Conservation (phyloP, 2,888 invertebrate species). For the Trissoscelio sp. region DNA sequence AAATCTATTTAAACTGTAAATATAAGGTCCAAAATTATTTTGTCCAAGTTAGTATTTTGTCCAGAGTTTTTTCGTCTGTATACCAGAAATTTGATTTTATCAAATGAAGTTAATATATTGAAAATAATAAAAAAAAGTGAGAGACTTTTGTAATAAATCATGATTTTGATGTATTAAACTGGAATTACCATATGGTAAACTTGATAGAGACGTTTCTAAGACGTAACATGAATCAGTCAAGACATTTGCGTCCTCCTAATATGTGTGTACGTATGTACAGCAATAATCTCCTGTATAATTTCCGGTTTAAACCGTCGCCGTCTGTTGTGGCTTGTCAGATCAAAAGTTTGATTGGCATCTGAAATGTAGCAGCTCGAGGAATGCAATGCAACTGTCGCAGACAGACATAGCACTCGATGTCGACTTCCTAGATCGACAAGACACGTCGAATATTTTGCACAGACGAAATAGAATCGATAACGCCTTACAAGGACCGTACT, state of each 20-base stretch:
- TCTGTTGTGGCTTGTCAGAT: slow-evolving; percentile 68
- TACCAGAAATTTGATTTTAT: too few species aligned
- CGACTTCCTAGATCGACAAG: slow-evolving; percentile 56
- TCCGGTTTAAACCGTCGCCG: slow-evolving; percentile 61
- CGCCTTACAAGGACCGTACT: slow-evolving; percentile 32
- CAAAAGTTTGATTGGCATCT: slow-evolving; percentile 68
- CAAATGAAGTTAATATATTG: not conserved
- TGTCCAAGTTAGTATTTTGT: too few species aligned
- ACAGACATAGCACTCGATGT: slow-evolving; percentile 54
- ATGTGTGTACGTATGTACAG: slow-evolving; percentile 14
- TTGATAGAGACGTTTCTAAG: slow-evolving; percentile 21
- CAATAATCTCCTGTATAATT: slow-evolving; percentile 65
- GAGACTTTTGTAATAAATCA: too few species aligned
- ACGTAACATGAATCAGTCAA: slow-evolving; percentile 22
- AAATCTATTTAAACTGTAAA: too few species aligned
- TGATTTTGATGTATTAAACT: too few species aligned
- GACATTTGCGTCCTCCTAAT: slow-evolving; percentile 28
- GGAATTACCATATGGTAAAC: not conserved
- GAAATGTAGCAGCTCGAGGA: slow-evolving; percentile 53
- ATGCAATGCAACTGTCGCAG: slow-evolving; percentile 59
- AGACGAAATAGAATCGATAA: slow-evolving; percentile 58
- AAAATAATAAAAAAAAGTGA: too few species aligned
- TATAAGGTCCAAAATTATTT: too few species aligned
- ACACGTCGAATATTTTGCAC: slow-evolving; percentile 61
- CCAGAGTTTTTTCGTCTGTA: too few species aligned